Evolutionary conservation across 2,888 invertebrate species (phyloP).

Genomic region (Meiosimyza decipiens): DNA sequence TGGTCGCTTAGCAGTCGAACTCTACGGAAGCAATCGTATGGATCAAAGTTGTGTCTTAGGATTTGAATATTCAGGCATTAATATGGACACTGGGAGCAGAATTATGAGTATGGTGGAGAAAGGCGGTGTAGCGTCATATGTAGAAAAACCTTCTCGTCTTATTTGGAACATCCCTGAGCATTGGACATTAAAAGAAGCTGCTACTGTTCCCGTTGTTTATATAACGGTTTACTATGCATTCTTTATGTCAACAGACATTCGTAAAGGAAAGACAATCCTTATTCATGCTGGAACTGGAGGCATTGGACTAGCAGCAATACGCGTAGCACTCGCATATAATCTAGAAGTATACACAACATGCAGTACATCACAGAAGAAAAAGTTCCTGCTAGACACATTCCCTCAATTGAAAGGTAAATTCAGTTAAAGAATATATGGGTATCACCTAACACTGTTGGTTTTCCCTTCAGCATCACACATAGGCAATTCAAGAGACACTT

Average conservation of each 20-base stretch:
- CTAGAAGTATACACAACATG: constrained; percentile 79
- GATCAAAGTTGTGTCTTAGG: constrained; percentile 77
- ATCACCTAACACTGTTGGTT: neutral
- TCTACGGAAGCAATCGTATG: constrained; percentile 75
- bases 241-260: constrained; percentile 59
- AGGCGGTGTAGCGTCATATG: constrained; percentile 70
- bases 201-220: constrained; percentile 84
- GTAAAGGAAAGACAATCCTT: constrained; percentile 65
- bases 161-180: constrained; percentile 77
- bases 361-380: constrained; percentile 73
- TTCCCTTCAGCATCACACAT: constrained; percentile 72
- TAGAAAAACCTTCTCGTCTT: constrained; percentile 53
- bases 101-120: constrained; percentile 74
- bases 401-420: constrained; percentile 70
- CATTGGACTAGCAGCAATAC: constrained; percentile 83
- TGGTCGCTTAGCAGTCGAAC: constrained; percentile 87
- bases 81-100: constrained; percentile 69
- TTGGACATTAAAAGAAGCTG: constrained; percentile 81
- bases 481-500: constrained; percentile 86
- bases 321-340: constrained; percentile 74
- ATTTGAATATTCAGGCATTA: constrained; percentile 75
- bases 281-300: constrained; percentile 77
- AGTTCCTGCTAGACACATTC: constrained; percentile 71
- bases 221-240: constrained; percentile 73
- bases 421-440: too few relatives aligned